Conservation (phyloP, 2,888 invertebrate species). For the Dasypolia templi region DNA sequence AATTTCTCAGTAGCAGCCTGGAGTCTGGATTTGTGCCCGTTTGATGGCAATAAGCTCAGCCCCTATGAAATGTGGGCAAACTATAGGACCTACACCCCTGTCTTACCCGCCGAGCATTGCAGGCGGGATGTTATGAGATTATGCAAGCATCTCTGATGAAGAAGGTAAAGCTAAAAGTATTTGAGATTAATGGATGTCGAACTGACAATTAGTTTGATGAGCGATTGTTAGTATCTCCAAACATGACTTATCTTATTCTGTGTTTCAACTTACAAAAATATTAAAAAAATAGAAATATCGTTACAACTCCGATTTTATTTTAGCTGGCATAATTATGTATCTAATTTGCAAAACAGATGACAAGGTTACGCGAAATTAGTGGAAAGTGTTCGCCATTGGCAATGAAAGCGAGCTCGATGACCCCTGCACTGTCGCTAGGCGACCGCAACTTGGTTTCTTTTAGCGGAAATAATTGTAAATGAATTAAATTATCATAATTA, state of each 20-base stretch:
- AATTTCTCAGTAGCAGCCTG: no score
- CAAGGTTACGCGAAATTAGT: slow-evolving; percentile 49
- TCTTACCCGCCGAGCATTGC: no score
- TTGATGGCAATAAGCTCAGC: no score
- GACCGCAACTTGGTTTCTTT: slow-evolving; percentile 53
- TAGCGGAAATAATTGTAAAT: slow-evolving; percentile 27
- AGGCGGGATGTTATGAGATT: no score
- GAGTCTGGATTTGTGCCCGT: no score
- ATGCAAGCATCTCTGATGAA: neutral
- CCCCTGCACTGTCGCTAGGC: slow-evolving; percentile 30
- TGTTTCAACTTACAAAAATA: neutral
- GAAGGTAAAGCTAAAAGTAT: neutral
- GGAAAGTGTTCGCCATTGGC: slow-evolving; percentile 64
- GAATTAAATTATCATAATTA: slow-evolving; percentile 3
- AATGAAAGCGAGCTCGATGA: slow-evolving; percentile 66
- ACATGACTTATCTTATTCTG: neutral
- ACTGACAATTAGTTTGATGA: neutral
- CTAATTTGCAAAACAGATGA: slow-evolving; percentile 33
- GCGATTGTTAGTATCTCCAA: neutral
- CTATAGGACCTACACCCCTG: no score
- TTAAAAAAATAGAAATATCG: slow-evolving; percentile 6
- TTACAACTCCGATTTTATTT: slow-evolving; percentile 11
- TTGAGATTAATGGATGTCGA: neutral
- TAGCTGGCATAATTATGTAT: neutral
- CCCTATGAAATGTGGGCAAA: no score